These are phyloP conservation scores for Chondrosia reniformis DNA, from an alignment of 37 sponge, comb jelly and placozoan genomes.

Conservation along the genomic window DNA sequence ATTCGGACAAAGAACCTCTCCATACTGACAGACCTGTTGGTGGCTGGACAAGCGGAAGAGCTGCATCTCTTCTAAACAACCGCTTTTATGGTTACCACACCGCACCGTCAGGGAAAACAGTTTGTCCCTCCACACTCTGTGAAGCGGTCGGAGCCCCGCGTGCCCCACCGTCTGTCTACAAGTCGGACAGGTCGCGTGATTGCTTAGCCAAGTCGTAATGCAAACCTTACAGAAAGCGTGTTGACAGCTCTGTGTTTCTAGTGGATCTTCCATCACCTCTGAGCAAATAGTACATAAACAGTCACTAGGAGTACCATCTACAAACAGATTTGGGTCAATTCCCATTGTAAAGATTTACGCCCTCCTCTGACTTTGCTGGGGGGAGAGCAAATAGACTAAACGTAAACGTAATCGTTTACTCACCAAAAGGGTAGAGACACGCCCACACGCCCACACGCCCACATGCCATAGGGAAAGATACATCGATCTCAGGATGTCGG, in stretches of 20 bases:
- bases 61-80: slow-evolving; percentile 33
- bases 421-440: too few relatives aligned
- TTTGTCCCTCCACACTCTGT: slow-evolving; percentile 14
- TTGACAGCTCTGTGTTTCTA: slow-evolving; percentile 45
- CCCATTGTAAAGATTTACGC: slow-evolving; percentile 27
- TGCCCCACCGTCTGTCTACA: slow-evolving; percentile 27
- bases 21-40: slow-evolving; percentile 17
- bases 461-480: too few relatives aligned
- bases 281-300: slow-evolving; percentile 46
- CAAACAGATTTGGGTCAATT: slow-evolving; percentile 30
- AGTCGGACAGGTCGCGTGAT: slow-evolving; percentile 42
- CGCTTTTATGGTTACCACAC: slow-evolving; percentile 26
- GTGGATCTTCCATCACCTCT: slow-evolving; percentile 52
- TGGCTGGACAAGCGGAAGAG: slow-evolving; percentile 29
- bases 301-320: slow-evolving; percentile 30
- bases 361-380: too few relatives aligned
- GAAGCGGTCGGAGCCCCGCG: slow-evolving; percentile 18
- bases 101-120: slow-evolving; percentile 12
- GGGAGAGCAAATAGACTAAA: too few relatives aligned
- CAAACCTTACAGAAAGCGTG: slow-evolving; percentile 51
- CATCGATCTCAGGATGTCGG: too few relatives aligned
- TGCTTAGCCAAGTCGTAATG: slow-evolving; percentile 35
- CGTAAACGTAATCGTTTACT: too few relatives aligned
- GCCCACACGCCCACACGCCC: too few relatives aligned
- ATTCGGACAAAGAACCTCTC: slow-evolving; percentile 39